Evolutionary conservation across 2,888 invertebrate species (phyloP), one percentile per base, ranked within the genome.

Genomic region (Sesamia inferens): DNA sequence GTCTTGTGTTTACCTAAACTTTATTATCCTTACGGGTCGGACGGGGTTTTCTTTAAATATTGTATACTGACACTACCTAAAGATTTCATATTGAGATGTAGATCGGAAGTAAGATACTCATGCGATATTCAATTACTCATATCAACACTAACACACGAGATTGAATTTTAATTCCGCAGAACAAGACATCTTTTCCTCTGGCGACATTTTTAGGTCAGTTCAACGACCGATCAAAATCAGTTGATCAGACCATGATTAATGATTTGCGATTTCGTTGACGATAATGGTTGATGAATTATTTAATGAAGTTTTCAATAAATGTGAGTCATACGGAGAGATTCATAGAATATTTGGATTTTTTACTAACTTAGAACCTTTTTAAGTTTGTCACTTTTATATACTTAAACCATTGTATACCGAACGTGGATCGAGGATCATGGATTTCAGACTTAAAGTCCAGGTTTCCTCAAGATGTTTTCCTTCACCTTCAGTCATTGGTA

Each of bases 191-290:
- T 66, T 67, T 66, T 82, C 16, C 22, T 8, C 31, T 73, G 65
- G 6, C 31, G 24, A 59, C 22, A 11, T 67, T 79, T 73, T 61
- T 71, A 76, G 71, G 79, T 82, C 63, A 69, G 83, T 68, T 82
- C 79, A 54, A 65, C n/a, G 79, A 79, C 82, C 82, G 72, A 68
- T 68, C 66, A 22, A 0, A 4, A 61, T 14, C 68, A 61, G 24
- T 47, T 66, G 19, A 22, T 62, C 24, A 62, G 22, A 48, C 55
- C 39, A 63, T 74, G 71, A 82, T 64, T 62, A 75, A 82, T 75
- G 71, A 70, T 82, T 72, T 47, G 54, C 16, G 47, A 65, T 75
- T 55, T 68, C 16, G 31, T 67, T 2, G 55, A 19, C 0, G n/a
- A 72, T 76, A 70, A 44, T 42, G 6, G 63, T 42, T 14, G 47